Percentiles rank a stretch among this genome's conserved stretches.
Conservation (phyloP, 1,140 invertebrate species). For the Caerostris darwini region DNA sequence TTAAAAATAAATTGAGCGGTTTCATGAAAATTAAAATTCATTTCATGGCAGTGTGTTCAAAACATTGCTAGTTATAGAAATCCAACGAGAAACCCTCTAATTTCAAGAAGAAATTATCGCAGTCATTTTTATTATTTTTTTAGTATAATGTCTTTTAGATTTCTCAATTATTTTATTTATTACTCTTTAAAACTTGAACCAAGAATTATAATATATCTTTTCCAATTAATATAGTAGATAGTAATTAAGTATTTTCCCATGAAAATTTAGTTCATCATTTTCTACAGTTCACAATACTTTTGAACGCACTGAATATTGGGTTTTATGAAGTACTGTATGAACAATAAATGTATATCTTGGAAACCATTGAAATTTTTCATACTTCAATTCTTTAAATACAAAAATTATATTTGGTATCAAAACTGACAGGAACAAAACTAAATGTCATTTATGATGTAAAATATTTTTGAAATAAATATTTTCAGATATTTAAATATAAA, state of each 20-base stretch:
- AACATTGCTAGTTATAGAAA: not conserved
- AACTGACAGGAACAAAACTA: not conserved
- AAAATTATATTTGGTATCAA: constrained; percentile 42
- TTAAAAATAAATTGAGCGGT: constrained; percentile 75
- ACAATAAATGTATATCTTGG: not conserved
- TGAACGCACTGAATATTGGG: not conserved
- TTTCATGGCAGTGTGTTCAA: constrained; percentile 22
- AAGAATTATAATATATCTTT: not conserved
- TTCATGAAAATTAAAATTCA: constrained; percentile 64
- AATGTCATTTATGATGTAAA: not conserved
- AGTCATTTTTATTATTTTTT: not conserved
- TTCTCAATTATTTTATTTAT: not conserved
- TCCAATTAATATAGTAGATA: not conserved
- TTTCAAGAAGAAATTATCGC: too few species aligned
- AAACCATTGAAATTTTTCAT: constrained; percentile 27
- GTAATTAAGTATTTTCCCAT: not conserved
- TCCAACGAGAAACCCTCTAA: too few species aligned
- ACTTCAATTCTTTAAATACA: constrained; percentile 26
- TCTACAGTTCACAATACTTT: not conserved
- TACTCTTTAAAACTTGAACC: not conserved
- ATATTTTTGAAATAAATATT: too few species aligned
- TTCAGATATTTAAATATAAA: too few species aligned
- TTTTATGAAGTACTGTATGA: constrained; percentile 4
- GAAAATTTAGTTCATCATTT: not conserved
- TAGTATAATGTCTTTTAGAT: not conserved